These are phyloP conservation scores for Sebastes vulpes DNA, from an alignment of 2,797 vertebrate genomes.

Conservation along the genomic window DNA sequence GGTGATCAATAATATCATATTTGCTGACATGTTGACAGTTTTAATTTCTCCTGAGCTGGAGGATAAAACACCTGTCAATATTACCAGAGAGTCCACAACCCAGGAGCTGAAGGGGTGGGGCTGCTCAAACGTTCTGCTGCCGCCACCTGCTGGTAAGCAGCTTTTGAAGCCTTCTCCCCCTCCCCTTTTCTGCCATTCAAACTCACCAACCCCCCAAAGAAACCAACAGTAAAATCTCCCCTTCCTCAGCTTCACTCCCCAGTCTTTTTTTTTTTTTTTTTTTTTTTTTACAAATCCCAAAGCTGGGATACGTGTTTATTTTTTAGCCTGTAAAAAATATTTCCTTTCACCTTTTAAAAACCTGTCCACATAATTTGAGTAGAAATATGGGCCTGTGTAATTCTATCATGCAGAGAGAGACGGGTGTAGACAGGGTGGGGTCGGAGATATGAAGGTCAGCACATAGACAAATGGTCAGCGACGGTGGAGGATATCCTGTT, in stretches of 20 bases:
- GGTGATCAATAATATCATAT: slow-evolving; percentile 68
- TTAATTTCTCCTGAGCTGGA: slow-evolving; percentile 74
- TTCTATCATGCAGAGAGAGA: slow-evolving; percentile 49
- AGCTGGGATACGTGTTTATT: slow-evolving; percentile 67
- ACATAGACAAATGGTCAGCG: slow-evolving; percentile 23
- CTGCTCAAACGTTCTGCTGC: slow-evolving; percentile 88
- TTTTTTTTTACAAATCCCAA: slow-evolving; percentile 54
- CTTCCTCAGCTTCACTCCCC: slow-evolving; percentile 38
- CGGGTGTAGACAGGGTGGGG: slow-evolving; percentile 6
- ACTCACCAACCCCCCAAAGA: slow-evolving; percentile 68
- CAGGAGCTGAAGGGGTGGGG: slow-evolving; percentile 85
- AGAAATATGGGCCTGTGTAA: slow-evolving; percentile 65
- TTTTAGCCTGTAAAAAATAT: slow-evolving; percentile 74
- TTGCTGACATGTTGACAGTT: slow-evolving; percentile 76
- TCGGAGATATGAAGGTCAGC: slow-evolving; percentile 52
- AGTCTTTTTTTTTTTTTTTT: slow-evolving; percentile 14
- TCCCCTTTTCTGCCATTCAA: slow-evolving; percentile 81
- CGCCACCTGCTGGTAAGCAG: slow-evolving; percentile 91
- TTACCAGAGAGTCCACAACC: slow-evolving; percentile 71
- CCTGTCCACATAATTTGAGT: slow-evolving; percentile 43
- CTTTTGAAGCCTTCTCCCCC: slow-evolving; percentile 82
- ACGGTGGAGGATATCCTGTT: slow-evolving; percentile 39
- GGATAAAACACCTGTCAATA: slow-evolving; percentile 82
- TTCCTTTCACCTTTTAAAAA: slow-evolving; percentile 73
- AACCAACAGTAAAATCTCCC: slow-evolving; percentile 72